phyloP scores from a whole-genome alignment of 2,888 invertebrate species.

The Drosophila paucipuncta region DNA sequence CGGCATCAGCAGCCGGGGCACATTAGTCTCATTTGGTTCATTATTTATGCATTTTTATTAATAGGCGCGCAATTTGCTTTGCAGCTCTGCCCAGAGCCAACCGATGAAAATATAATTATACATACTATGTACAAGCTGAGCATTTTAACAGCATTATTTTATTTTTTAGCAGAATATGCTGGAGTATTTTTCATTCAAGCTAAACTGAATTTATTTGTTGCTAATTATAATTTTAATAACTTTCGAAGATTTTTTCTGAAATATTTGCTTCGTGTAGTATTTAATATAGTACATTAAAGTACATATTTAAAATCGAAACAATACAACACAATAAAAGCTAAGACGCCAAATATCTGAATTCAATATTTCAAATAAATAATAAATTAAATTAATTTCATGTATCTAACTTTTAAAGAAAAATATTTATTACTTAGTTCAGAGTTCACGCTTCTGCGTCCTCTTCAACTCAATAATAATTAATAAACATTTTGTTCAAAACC shows the following conservation, averaged over 20 bases:
- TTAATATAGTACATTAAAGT: neutral
- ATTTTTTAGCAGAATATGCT: neutral
- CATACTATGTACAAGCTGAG: neutral
- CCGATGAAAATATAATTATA: slow-evolving; percentile 4
- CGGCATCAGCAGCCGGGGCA: slow-evolving; percentile 29
- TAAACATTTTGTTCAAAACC: neutral
- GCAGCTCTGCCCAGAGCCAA: slow-evolving; percentile 39
- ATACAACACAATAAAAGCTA: neutral
- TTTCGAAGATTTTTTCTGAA: neutral
- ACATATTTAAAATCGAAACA: neutral
- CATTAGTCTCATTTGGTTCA: slow-evolving; percentile 25
- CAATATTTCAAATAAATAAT: neutral
- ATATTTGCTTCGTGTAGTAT: neutral
- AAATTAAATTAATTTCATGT: neutral
- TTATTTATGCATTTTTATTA: slow-evolving; percentile 53
- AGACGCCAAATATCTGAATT: neutral
- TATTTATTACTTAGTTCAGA: neutral
- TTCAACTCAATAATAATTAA: neutral
- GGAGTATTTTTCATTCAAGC: neutral
- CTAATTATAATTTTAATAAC: neutral
- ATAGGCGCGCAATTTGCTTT: slow-evolving; percentile 45
- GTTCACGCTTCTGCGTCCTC: neutral
- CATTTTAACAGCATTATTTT: neutral
- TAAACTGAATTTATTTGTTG: neutral
- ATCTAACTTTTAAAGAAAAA: neutral